Evolutionary conservation across 2,888 invertebrate genomes (phyloP).

Genomic region (Metellina segmentata): DNA sequence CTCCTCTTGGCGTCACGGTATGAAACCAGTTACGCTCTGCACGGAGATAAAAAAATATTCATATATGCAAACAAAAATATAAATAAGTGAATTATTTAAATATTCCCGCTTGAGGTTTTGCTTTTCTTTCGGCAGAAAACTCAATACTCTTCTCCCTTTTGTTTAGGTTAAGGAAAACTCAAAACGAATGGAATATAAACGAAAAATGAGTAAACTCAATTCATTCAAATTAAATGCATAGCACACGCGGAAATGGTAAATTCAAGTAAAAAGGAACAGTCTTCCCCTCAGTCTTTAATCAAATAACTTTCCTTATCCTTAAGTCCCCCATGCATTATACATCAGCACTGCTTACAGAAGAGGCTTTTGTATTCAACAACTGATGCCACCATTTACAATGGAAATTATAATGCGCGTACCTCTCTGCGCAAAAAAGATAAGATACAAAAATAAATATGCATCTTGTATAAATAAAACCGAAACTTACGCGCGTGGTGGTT

Average conservation of each 20-base stretch:
- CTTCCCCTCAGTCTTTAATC: slow-evolving; percentile 60
- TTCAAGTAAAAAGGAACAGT: slow-evolving; percentile 47
- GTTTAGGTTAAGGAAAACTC: slow-evolving; percentile 23
- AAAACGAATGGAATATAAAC: slow-evolving; percentile 30
- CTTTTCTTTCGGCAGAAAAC: slow-evolving; percentile 2
- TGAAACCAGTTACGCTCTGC: not conserved
- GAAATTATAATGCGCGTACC: slow-evolving; percentile 50
- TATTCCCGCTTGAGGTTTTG: slow-evolving; percentile 37
- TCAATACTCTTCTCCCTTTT: slow-evolving; percentile 1
- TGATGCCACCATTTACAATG: slow-evolving; percentile 61
- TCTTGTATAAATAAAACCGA: slow-evolving; percentile 4
- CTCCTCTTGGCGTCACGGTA: not conserved
- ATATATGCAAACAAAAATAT: slow-evolving; percentile 45
- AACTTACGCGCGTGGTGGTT: not conserved
- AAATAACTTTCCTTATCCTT: slow-evolving; percentile 61
- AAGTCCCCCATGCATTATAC: slow-evolving; percentile 67
- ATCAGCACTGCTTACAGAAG: slow-evolving; percentile 41
- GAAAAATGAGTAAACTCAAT: slow-evolving; percentile 48
- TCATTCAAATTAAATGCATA: slow-evolving; percentile 68
- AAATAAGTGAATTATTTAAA: slow-evolving; percentile 51
- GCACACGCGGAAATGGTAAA: slow-evolving; percentile 17
- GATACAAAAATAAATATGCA: not conserved
- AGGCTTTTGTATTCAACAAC: slow-evolving; percentile 35
- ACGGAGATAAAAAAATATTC: slow-evolving; percentile 17
- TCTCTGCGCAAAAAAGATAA: not conserved